These are phyloP conservation scores for Amia ocellicauda DNA, from an alignment of 2,113 vertebrate genomes.

Conservation along the genomic window DNA sequence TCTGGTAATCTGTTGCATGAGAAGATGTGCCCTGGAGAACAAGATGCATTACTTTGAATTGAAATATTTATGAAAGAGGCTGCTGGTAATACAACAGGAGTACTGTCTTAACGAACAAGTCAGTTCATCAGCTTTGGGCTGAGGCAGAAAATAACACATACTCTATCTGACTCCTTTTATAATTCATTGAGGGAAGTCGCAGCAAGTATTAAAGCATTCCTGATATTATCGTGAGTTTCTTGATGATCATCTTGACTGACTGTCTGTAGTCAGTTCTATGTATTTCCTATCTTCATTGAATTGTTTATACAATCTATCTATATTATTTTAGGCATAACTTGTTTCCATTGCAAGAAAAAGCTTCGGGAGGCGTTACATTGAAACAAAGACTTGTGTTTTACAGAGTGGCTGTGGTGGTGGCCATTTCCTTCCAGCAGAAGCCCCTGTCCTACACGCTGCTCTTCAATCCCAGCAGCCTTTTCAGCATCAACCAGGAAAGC, in stretches of 20 bases:
- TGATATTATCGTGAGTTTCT: no score
- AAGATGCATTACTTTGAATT: slow-evolving; percentile 63
- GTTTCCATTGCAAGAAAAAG: no score
- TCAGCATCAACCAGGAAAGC: slow-evolving; percentile 72
- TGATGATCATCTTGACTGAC: no score
- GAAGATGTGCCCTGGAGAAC: slow-evolving; percentile 45
- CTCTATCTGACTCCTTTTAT: no score
- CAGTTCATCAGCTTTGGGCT: slow-evolving; percentile 49
- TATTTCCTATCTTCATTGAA: no score
- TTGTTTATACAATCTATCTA: no score
- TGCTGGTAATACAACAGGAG: slow-evolving; percentile 66
- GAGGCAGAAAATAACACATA: slow-evolving; percentile 50
- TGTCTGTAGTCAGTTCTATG: no score
- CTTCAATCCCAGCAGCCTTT: slow-evolving; percentile 76
- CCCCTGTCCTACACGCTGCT: slow-evolving; percentile 71
- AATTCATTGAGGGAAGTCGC: no score
- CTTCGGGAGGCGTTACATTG: no score
- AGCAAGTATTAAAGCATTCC: no score
- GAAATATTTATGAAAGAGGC: slow-evolving; percentile 73
- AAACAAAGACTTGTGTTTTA: no score
- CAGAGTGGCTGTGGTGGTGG: slow-evolving; percentile 73
- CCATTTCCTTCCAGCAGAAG: slow-evolving; percentile 80
- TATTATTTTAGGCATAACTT: no score
- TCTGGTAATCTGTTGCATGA: slow-evolving; percentile 49
- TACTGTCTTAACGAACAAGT: slow-evolving; percentile 34